These are phyloP conservation scores for Stenotaenia linearis DNA, from an alignment of 2,888 invertebrate species.

Conservation along the genomic window DNA sequence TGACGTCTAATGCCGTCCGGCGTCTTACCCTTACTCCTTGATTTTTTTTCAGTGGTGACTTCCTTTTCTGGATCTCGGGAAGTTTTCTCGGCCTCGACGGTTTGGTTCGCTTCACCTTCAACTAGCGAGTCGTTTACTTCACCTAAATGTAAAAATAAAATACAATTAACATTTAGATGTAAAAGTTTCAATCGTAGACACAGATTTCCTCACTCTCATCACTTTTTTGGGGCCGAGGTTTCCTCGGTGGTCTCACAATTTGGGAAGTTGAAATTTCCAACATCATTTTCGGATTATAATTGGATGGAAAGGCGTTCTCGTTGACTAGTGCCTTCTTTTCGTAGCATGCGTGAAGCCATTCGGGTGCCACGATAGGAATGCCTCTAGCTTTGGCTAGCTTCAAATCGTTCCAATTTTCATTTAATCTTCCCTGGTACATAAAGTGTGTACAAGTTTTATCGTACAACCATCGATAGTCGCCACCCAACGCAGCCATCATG, in stretches of 20 bases:
- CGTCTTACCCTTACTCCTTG: too few relatives aligned
- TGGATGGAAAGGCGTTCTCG: constrained; percentile 48
- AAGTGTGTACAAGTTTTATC: constrained; percentile 49
- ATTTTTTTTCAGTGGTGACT: too few relatives aligned
- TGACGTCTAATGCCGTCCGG: constrained; percentile 35
- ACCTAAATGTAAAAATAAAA: too few relatives aligned
- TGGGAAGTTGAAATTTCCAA: constrained; percentile 39
- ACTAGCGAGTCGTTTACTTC: too few relatives aligned
- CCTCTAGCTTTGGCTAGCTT: constrained; percentile 46
- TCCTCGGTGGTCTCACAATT: not conserved
- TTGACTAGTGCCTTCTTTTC: constrained; percentile 46
- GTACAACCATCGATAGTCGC: constrained; percentile 47
- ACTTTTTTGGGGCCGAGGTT: not conserved
- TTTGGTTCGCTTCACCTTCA: too few relatives aligned
- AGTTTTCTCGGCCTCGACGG: too few relatives aligned
- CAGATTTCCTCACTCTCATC: constrained; percentile 35
- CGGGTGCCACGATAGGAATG: constrained; percentile 48
- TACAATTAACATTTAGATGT: too few relatives aligned
- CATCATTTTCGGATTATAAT: constrained; percentile 46
- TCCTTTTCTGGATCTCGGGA: too few relatives aligned
- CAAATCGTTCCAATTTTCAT: constrained; percentile 48
- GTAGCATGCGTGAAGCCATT: constrained; percentile 46
- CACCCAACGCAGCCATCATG: constrained; percentile 46
- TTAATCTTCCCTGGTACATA: constrained; percentile 46
- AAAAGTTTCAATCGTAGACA: not conserved